These are phyloP conservation scores for Hesperia comma DNA, from an alignment of 2,888 invertebrate genomes.

Conservation along the genomic window DNA sequence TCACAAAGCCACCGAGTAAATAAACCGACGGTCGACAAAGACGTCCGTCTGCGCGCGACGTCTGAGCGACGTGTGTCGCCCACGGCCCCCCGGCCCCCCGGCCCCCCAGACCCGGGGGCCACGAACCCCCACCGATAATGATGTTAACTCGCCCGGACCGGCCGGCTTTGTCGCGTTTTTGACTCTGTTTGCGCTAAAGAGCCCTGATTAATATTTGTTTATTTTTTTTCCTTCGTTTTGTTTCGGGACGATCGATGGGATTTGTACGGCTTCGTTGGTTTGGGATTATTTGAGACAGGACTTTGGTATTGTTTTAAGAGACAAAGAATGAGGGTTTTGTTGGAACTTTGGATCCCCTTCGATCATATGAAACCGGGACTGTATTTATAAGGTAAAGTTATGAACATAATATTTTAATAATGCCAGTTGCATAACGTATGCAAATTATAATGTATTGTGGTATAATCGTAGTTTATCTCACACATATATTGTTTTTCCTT, in stretches of 20 bases:
- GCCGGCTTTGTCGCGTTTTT: conserved; percentile 77
- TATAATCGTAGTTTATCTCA: too few relatives aligned
- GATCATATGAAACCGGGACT: background rate
- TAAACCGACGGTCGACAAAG: conserved; percentile 82
- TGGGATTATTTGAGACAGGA: conserved; percentile 1
- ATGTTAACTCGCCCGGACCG: conserved; percentile 78
- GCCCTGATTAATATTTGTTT: conserved; percentile 42
- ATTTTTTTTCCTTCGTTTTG: conserved; percentile 38
- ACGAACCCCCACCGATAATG: conserved; percentile 71
- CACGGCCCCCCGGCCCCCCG: conserved; percentile 47
- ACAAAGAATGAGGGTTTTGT: background rate
- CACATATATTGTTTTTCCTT: too few relatives aligned
- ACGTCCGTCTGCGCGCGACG: conserved; percentile 82
- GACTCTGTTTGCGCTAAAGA: conserved; percentile 55
- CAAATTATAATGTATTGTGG: too few relatives aligned
- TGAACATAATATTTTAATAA: too few relatives aligned
- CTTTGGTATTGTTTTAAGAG: background rate
- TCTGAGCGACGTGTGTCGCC: conserved; percentile 82
- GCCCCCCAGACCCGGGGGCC: conserved; percentile 39
- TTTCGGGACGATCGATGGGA: conserved; percentile 27
- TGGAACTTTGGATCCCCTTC: background rate
- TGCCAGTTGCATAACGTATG: too few relatives aligned
- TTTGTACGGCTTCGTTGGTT: conserved; percentile 12
- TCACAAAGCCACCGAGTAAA: conserved; percentile 67
- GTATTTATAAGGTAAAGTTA: background rate